These are phyloP conservation scores for Orthochromis indermauri DNA, from an alignment of 2,113 vertebrate species.

Conservation along the genomic window DNA sequence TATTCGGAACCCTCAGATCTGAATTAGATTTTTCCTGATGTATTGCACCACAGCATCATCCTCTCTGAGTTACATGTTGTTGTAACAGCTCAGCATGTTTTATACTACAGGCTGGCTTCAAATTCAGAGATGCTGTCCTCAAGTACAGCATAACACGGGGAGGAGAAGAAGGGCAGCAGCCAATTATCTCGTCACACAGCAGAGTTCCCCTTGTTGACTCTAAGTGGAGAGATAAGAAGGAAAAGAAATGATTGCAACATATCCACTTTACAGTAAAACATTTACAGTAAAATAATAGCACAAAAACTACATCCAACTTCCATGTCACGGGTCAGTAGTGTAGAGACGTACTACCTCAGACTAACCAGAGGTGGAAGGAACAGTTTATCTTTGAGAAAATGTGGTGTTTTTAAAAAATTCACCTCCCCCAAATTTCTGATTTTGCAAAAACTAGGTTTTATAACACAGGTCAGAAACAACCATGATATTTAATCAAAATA, in stretches of 20 bases:
- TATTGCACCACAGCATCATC: neutral
- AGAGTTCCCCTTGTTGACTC: conserved; percentile 32
- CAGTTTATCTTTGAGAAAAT: neutral
- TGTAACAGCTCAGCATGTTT: neutral
- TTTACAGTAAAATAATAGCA: neutral
- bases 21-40: neutral
- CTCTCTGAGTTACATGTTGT: neutral
- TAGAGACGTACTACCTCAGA: neutral
- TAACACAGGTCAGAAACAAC: neutral
- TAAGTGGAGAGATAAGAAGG: neutral
- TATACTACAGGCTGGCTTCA: conserved; percentile 15
- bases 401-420: neutral
- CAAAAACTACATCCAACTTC: neutral
- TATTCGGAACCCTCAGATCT: neutral
- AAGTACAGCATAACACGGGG: neutral
- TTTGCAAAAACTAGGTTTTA: neutral
- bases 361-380: neutral
- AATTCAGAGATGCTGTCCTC: neutral
- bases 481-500: neutral
- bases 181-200: conserved; percentile 32
- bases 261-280: neutral
- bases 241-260: neutral
- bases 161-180: neutral
- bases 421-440: neutral
- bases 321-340: neutral